Evolutionary conservation across 2,888 invertebrate species (phyloP).

Genomic region (Linyphia triangularis): DNA sequence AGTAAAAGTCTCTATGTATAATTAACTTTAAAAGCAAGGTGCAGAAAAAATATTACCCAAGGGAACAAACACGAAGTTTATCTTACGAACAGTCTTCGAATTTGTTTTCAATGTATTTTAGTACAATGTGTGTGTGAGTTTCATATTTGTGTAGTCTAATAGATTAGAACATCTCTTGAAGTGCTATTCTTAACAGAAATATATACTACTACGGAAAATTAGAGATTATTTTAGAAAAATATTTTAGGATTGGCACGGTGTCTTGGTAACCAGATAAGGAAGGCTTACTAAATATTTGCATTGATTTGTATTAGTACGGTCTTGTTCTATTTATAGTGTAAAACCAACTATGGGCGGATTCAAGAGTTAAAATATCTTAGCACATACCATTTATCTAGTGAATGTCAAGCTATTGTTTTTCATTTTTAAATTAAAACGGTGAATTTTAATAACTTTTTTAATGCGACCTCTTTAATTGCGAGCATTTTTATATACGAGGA

Average conservation of each 20-base stretch:
- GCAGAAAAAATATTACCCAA: constrained; percentile 31
- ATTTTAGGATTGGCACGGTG: constrained; percentile 66
- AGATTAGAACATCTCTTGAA: constrained; percentile 51
- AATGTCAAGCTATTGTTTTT: no score
- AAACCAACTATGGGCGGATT: no score
- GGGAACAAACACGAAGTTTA: constrained; percentile 55
- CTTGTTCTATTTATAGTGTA: no score
- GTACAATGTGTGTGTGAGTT: constrained; percentile 51
- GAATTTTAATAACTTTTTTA: no score
- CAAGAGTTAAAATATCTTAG: no score
- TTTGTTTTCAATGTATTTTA: constrained; percentile 58
- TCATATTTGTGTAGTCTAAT: constrained; percentile 60
- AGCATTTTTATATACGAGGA: no score
- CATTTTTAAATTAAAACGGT: no score
- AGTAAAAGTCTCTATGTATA: no score
- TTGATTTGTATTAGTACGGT: no score
- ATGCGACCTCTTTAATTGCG: no score
- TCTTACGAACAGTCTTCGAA: constrained; percentile 25
- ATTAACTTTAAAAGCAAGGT: constrained; percentile 32
- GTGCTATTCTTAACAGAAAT: constrained; percentile 63
- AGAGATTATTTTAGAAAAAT: constrained; percentile 67
- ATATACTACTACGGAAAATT: constrained; percentile 53
- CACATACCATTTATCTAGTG: no score
- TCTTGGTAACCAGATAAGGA: constrained; percentile 28
- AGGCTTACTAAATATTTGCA: no score